Percentiles rank a stretch among this genome's conserved stretches.
phyloP scores from a whole-genome alignment of 2,888 invertebrate species.

The Drosophila subquinaria region DNA sequence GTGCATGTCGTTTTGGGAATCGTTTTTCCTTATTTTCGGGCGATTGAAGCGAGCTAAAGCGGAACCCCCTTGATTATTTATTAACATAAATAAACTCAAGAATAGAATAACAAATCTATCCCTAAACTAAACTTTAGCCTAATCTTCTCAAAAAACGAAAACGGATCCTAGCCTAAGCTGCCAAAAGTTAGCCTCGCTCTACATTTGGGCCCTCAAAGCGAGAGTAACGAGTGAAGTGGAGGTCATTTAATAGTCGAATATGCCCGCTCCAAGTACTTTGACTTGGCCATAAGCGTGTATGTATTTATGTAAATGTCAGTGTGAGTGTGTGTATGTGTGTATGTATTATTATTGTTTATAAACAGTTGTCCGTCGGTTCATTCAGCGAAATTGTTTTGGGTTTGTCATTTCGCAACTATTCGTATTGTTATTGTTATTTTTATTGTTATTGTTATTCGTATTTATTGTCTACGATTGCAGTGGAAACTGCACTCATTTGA shows the following conservation, averaged over 20 bases:
- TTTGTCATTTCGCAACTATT: conserved; percentile 52
- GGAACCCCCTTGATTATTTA: too few species aligned
- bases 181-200: background rate
- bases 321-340: conserved; percentile 14
- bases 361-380: conserved; percentile 41
- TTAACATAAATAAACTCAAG: too few species aligned
- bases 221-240: conserved; percentile 7
- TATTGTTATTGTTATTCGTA: conserved; percentile 14
- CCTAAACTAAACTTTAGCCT: too few species aligned
- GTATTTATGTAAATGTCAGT: conserved; percentile 14
- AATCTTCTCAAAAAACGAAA: too few species aligned
- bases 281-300: conserved; percentile 4
- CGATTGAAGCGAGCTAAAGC: too few species aligned
- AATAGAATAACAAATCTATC: too few species aligned
- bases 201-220: background rate
- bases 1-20: too few species aligned
- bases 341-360: conserved; percentile 44
- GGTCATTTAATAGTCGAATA: conserved; percentile 21
- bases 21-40: too few species aligned
- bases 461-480: conserved; percentile 28
- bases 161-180: background rate
- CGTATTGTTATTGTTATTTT: conserved; percentile 21
- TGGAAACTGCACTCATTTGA: conserved; percentile 24
- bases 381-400: conserved; percentile 45
- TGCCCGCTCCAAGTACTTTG: background rate